Evolutionary conservation across 92 coral and sea anemone species (phyloP).

Genomic region (Epizoanthus stellaris): DNA sequence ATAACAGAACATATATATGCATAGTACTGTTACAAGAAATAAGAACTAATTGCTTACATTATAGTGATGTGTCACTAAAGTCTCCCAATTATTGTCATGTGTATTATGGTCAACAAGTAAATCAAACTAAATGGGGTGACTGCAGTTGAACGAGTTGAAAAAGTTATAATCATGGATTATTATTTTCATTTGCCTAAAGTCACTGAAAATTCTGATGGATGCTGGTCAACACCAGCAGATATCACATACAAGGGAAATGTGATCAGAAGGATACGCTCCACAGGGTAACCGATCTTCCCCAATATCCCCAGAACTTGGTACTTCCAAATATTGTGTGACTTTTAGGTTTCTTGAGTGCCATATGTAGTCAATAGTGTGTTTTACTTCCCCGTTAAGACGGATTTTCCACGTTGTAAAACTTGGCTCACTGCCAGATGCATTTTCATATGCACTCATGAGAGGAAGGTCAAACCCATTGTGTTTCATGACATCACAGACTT

Average conservation of each 20-base stretch:
- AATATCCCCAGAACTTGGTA: slow-evolving; percentile 61
- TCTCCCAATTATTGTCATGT: too few relatives aligned
- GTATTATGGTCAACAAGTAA: too few relatives aligned
- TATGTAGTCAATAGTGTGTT: slow-evolving; percentile 92
- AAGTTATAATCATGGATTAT: too few relatives aligned
- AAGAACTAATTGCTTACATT: too few relatives aligned
- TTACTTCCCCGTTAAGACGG: slow-evolving; percentile 84
- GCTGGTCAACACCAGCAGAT: slow-evolving; percentile 65
- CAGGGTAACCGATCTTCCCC: slow-evolving; percentile 74
- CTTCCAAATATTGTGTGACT: slow-evolving; percentile 73
- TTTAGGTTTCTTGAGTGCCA: slow-evolving; percentile 78
- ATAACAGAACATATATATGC: too few relatives aligned
- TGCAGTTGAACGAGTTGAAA: too few relatives aligned
- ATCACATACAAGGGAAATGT: slow-evolving; percentile 88
- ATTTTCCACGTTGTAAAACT: slow-evolving; percentile 90
- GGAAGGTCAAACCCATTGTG: slow-evolving; percentile 51
- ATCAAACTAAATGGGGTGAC: too few relatives aligned
- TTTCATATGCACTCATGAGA: slow-evolving; percentile 72
- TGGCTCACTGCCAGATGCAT: slow-evolving; percentile 74
- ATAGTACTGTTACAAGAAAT: too few relatives aligned
- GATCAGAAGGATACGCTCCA: slow-evolving; percentile 91
- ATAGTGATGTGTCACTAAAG: too few relatives aligned
- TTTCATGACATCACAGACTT: slow-evolving; percentile 79
- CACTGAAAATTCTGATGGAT: too few relatives aligned
- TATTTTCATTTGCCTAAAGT: too few relatives aligned